These are phyloP conservation scores for Carettochelys insculpta DNA, from an alignment of 2,113 vertebrate genomes.

Conservation along the genomic window DNA sequence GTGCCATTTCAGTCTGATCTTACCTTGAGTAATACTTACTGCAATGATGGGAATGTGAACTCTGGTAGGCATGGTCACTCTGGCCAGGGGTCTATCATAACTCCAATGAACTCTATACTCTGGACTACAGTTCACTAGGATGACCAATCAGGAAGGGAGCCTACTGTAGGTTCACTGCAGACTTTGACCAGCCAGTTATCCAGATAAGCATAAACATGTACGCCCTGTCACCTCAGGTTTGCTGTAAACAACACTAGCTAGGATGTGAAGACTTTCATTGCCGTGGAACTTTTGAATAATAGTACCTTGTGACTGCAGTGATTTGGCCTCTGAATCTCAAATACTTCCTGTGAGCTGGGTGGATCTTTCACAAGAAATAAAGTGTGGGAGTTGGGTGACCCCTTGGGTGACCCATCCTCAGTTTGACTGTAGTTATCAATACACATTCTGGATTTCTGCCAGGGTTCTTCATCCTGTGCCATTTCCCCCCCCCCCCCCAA, in stretches of 20 bases:
- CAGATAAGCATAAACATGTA: background rate
- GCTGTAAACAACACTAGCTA: background rate
- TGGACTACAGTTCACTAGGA: background rate
- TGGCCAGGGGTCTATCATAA: background rate
- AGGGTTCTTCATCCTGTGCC: background rate
- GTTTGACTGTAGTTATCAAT: background rate
- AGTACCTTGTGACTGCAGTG: background rate
- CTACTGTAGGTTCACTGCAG: background rate
- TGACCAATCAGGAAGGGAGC: background rate
- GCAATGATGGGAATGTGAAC: background rate
- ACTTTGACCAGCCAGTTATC: background rate
- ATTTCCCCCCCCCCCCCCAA: background rate
- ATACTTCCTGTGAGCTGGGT: background rate
- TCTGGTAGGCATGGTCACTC: background rate
- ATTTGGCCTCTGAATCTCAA: background rate
- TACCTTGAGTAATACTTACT: background rate
- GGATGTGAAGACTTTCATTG: background rate
- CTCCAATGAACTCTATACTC: background rate
- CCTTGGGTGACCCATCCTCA: no score
- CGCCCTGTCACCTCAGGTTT: background rate
- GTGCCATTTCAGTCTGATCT: background rate
- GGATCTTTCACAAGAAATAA: background rate
- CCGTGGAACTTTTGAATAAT: background rate
- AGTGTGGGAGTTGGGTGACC: background rate
- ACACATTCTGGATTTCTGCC: background rate